Evolutionary conservation across 2,113 vertebrate genomes (phyloP), one percentile per base, ranked within the genome.

Genomic region (Trinectes maculatus): DNA sequence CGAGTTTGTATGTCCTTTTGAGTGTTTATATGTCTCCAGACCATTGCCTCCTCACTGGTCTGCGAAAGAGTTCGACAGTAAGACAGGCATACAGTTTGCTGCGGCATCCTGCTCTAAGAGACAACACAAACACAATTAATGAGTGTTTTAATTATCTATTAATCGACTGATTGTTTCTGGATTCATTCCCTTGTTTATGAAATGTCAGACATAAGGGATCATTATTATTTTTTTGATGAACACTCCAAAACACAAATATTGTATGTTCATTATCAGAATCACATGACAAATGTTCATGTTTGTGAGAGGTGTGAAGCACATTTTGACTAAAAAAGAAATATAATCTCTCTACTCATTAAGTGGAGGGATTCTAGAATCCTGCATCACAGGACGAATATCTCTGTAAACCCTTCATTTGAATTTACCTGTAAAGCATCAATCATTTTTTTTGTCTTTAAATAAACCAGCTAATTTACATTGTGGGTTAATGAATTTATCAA

Each of bases 1-100:
- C 6, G 37, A 64, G 39, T 79, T 62, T 39, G 71, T 34, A 33
- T 57, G 52, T 77, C 69, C 43, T 34, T 49, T 16, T 34, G 33
- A 57, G 31, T 56, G 63, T 72, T 43, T 69, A 5, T 24, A 26
- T 26, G 15, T 49, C 29, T 49, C 16, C 11, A 16, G 49, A 40
- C 18, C 4, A 5, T 58, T 62, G 53, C 29, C 6, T 21, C 40
- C 9, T 48, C 52, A 33, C 29, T 6, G 29, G 29, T n/a, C 68
- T 67, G 47, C 31, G 26, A 60, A 28, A 24, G 61, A 60, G 37
- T 61, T 19, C 62, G 16, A 42, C 42, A 12, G 56, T 19, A 11
- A 33, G 34, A 52, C 47, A 44, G 33, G 56, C 16, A 18, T 18
- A 3, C 21, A 37, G 12, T 59, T 63, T 5, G 8, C 22, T 33